Conservation (phyloP, 2,888 invertebrate species). For the Bombyx huttoni region DNA sequence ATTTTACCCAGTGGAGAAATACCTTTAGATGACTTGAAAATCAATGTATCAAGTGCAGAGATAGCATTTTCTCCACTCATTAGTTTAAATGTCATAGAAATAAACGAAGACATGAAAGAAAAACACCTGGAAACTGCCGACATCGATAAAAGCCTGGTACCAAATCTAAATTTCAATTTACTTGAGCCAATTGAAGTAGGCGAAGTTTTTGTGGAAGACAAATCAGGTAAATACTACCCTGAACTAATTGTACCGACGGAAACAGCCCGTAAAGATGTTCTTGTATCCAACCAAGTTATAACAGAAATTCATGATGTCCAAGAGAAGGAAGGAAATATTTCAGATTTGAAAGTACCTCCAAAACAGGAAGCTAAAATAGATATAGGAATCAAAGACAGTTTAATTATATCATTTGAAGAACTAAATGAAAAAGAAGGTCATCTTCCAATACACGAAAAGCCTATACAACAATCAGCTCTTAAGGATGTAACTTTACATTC, state of each 20-base stretch:
- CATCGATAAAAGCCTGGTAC: conserved; percentile 62
- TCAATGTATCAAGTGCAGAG: conserved; percentile 67
- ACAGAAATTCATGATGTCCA: conserved; percentile 77
- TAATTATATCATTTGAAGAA: conserved; percentile 68
- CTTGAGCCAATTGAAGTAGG: conserved; percentile 77
- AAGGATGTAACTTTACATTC: conserved; percentile 51
- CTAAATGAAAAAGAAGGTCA: conserved; percentile 77
- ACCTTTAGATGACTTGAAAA: conserved; percentile 56
- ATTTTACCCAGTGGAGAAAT: conserved; percentile 74
- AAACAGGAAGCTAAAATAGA: conserved; percentile 74
- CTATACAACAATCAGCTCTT: conserved; percentile 34
- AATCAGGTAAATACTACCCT: conserved; percentile 83
- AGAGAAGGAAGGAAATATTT: conserved; percentile 77
- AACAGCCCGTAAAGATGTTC: conserved; percentile 76
- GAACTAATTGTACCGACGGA: conserved; percentile 86
- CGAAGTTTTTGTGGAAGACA: conserved; percentile 78
- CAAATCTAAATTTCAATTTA: conserved; percentile 75
- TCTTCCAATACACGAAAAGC: conserved; percentile 44
- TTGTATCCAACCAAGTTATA: conserved; percentile 76
- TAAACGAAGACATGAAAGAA: conserved; percentile 75
- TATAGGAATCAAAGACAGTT: conserved; percentile 73
- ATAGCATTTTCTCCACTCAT: conserved; percentile 73
- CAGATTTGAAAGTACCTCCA: conserved; percentile 72
- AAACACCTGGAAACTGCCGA: conserved; percentile 56
- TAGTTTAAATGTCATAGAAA: conserved; percentile 76